Base-by-base conservation (phyloP, 1,140 invertebrate genomes). In the Listronotus oregonensis region DNA sequence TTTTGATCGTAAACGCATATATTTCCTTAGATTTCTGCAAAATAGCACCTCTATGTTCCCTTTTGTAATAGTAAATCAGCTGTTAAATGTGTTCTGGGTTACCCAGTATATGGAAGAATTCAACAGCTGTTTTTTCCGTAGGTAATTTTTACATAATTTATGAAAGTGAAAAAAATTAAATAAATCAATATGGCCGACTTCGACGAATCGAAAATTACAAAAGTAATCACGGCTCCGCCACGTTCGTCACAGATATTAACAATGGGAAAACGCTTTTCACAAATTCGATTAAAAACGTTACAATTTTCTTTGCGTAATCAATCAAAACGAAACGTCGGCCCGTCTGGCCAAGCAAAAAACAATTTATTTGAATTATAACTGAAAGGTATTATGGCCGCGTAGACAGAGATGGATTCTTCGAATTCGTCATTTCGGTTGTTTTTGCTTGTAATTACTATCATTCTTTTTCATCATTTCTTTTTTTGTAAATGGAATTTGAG, bases 311-410 rank as follows among this genome's bases (percentile, higher is more conserved):
- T 49, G 51, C 50, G 61, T 57, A 64, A 64, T 64, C 63, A 64
- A 64, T 64, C 63, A 64, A 55, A 49, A 56, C 31, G 18, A n/a
- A 39, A 50, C 39, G 61, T 31, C 43, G 54, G 37, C 47, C 27
- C 47, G 49, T 14, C 52, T 37, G 60, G 61, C 42, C 52, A 56
- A 43, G 61, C 63, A 64, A 64, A 64, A 64, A 64, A 64, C 63
- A 64, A 64, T 64, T 64, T 64, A 64, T 64, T 64, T 37, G 63
- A 64, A 64, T 64, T 64, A 64, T 52, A 37, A 56, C 61, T 64
- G 61, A 64, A 64, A 56, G 61, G 61, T 54, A 64, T 64, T 56
- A 64, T 64, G 61, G 51, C 58, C 27, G 56, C 43, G 44, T 40
- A 27, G 56, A 63, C 61, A 27, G 52, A 64, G 61, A 64, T 54